These are phyloP conservation scores for Thumatha senex DNA, from an alignment of 2,888 invertebrate genomes.

Conservation along the genomic window DNA sequence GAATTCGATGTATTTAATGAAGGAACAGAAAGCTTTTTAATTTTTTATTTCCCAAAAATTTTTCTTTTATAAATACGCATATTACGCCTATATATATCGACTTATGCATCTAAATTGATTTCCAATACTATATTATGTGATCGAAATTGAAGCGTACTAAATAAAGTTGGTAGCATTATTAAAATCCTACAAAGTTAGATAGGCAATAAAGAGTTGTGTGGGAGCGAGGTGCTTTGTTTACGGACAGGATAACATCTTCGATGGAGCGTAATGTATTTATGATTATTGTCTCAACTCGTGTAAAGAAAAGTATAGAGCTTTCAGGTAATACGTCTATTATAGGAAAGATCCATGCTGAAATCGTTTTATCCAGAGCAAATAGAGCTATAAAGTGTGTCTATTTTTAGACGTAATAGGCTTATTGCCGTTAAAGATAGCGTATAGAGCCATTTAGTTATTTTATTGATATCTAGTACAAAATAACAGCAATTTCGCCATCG, in stretches of 20 bases:
- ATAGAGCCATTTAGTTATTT: too few species aligned
- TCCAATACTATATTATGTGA: slow-evolving; percentile 33
- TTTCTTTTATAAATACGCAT: too few species aligned
- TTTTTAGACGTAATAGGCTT: not conserved
- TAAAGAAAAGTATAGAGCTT: slow-evolving; percentile 36
- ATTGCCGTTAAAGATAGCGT: not conserved
- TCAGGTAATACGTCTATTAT: slow-evolving; percentile 31
- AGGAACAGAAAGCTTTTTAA: too few species aligned
- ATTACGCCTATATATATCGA: too few species aligned
- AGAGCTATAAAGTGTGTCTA: slow-evolving; percentile 10
- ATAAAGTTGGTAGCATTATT: slow-evolving; percentile 55
- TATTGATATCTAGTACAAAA: too few species aligned
- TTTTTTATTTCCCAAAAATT: too few species aligned
- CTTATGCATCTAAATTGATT: slow-evolving; percentile 34
- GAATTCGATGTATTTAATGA: too few species aligned
- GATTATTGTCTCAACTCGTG: slow-evolving; percentile 72
- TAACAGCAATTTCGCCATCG: too few species aligned
- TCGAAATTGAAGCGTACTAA: slow-evolving; percentile 36
- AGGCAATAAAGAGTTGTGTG: slow-evolving; percentile 70
- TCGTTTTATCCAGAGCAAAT: slow-evolving; percentile 31
- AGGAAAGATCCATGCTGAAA: slow-evolving; percentile 25
- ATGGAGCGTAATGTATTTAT: slow-evolving; percentile 83
- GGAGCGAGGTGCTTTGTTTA: slow-evolving; percentile 70
- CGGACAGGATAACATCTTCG: slow-evolving; percentile 70
- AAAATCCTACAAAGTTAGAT: slow-evolving; percentile 78